Percentiles rank a stretch among this genome's conserved stretches.
Conservation (phyloP, 2,113 vertebrate genomes). For the Marcusenius ussheri region DNA sequence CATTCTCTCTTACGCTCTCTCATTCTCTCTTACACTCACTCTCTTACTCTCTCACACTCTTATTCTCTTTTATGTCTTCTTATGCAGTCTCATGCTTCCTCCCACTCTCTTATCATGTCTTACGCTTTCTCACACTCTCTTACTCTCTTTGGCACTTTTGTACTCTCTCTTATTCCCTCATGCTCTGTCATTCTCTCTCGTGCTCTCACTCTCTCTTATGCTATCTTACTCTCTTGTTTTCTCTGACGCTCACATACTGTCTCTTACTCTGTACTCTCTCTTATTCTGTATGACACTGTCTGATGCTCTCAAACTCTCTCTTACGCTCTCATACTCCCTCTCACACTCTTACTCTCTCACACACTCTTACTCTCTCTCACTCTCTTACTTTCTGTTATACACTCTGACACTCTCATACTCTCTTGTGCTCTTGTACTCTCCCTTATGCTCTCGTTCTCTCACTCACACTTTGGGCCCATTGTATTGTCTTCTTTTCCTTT, state of each 20-base stretch:
- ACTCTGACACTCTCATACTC: too few relatives aligned
- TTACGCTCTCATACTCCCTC: too few relatives aligned
- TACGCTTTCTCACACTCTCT: not conserved
- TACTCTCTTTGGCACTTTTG: not conserved
- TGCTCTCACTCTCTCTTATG: not conserved
- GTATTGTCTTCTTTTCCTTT: too few relatives aligned
- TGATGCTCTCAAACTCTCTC: not conserved
- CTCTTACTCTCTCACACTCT: not conserved
- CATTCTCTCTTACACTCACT: too few relatives aligned
- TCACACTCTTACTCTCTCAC: not conserved
- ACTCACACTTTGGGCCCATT: too few relatives aligned
- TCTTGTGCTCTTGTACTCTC: too few relatives aligned
- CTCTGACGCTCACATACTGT: not conserved
- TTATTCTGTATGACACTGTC: not conserved
- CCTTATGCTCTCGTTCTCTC: too few relatives aligned
- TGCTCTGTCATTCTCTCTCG: not conserved
- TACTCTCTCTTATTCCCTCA: not conserved
- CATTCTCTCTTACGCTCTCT: too few relatives aligned
- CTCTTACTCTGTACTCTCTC: not conserved
- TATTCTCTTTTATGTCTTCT: not conserved
- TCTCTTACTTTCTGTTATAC: not conserved
- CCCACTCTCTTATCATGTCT: not conserved
- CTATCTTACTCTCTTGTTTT: not conserved
- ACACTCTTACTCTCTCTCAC: too few relatives aligned
- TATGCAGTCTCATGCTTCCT: not conserved